A percentile compares a stretch with the other conserved stretches of the same genome.
phyloP scores from a whole-genome alignment of 1,140 invertebrate species.

The Protaetia brevitarsis region DNA sequence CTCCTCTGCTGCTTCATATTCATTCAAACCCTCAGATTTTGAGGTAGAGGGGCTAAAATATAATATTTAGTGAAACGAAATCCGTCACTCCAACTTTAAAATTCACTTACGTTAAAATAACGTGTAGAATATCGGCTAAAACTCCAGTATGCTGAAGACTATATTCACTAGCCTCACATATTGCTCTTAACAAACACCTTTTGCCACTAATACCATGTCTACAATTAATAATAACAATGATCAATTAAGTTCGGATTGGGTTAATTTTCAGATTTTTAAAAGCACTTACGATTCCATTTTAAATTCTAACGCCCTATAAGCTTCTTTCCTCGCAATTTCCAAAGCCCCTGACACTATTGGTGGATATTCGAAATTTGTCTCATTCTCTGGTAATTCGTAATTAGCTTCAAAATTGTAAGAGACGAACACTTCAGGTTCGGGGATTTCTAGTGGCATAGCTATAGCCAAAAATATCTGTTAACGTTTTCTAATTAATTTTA shows the following conservation, averaged over 20 bases:
- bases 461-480: constrained; percentile 63
- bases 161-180: constrained; percentile 50
- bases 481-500: neutral
- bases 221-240: constrained; percentile 22
- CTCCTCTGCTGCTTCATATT: constrained; percentile 48
- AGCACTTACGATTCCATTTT: constrained; percentile 42
- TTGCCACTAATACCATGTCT: constrained; percentile 52
- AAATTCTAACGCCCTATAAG: constrained; percentile 39
- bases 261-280: neutral
- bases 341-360: constrained; percentile 35
- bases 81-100: neutral
- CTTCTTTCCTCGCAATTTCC: constrained; percentile 29
- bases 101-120: constrained; percentile 52
- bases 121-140: constrained; percentile 52
- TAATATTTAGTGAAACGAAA: constrained; percentile 23
- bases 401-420: constrained; percentile 76
- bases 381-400: constrained; percentile 52
- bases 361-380: constrained; percentile 40
- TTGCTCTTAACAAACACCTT: constrained; percentile 51
- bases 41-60: constrained; percentile 51
- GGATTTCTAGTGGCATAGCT: constrained; percentile 67
- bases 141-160: constrained; percentile 51
- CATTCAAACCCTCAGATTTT: constrained; percentile 43
- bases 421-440: constrained; percentile 66
- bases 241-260: neutral